phyloP scores from a whole-genome alignment of 2,113 vertebrate genomes.

The Lasiurus borealis region DNA sequence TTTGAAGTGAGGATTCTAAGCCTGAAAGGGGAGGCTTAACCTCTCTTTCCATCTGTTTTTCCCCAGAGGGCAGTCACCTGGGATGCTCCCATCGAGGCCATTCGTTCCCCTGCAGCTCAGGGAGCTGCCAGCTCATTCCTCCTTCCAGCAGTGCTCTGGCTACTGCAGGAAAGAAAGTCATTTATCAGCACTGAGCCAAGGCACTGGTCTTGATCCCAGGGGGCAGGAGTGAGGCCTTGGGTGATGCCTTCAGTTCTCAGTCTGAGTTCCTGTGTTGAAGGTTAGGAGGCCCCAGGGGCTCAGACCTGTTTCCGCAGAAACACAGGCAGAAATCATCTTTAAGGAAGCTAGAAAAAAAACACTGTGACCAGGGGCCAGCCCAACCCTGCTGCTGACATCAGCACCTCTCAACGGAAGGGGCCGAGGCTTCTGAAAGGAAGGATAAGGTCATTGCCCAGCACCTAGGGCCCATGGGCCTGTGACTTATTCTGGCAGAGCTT shows the following conservation, averaged over 20 bases:
- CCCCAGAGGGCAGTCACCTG: neutral
- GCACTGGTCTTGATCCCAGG: neutral
- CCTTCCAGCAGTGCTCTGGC: neutral
- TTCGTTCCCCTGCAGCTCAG: neutral
- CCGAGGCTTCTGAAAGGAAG: neutral
- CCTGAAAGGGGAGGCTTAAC: neutral
- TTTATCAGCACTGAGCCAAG: neutral
- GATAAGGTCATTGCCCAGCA: neutral
- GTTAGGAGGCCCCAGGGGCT: neutral
- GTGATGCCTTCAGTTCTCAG: neutral
- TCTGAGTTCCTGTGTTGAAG: neutral
- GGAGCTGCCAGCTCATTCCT: neutral
- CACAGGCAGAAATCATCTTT: neutral
- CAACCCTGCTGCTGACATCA: neutral
- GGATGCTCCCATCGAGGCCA: too few species aligned
- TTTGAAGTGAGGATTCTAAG: neutral
- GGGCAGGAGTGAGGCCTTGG: neutral
- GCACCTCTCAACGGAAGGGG: neutral
- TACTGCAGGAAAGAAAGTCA: neutral
- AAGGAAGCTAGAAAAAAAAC: neutral
- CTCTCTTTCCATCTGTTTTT: neutral
- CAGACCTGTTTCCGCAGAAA: slow-evolving; percentile 47
- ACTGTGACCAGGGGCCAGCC: neutral
- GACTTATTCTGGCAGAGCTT: neutral
- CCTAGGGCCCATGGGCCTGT: neutral